Conservation (phyloP, 2,888 invertebrate species). For the Pilophorus perplexus region DNA sequence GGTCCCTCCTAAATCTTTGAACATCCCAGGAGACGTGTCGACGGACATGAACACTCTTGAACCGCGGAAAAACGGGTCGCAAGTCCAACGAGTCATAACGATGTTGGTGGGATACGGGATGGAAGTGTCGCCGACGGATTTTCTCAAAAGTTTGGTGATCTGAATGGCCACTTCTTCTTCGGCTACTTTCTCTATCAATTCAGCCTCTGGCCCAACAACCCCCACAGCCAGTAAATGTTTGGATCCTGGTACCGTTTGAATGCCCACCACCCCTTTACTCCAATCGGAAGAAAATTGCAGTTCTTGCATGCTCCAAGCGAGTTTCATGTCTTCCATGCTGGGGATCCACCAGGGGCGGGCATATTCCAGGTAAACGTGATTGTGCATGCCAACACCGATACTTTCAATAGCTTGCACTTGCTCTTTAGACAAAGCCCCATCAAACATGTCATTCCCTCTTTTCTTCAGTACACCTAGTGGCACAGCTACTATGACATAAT, state of each 20-base stretch:
- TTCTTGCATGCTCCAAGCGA: constrained; percentile 41
- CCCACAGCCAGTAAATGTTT: constrained; percentile 32
- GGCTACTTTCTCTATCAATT: constrained; percentile 32
- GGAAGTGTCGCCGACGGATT: constrained; percentile 36
- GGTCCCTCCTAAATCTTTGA: constrained; percentile 30
- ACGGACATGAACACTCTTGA: constrained; percentile 29
- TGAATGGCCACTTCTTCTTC: constrained; percentile 43
- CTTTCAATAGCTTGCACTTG: constrained; percentile 66
- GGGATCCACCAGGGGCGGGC: constrained; percentile 38
- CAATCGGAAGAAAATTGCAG: constrained; percentile 27
- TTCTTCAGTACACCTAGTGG: constrained; percentile 76
- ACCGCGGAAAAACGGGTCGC: constrained; percentile 38
- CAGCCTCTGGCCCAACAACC: constrained; percentile 37
- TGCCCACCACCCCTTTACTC: constrained; percentile 36
- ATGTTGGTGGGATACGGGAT: constrained; percentile 43
- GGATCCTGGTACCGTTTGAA: constrained; percentile 35
- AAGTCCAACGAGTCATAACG: constrained; percentile 40
- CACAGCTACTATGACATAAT: constrained; percentile 74
- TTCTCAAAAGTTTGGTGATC: constrained; percentile 42
- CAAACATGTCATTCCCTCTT: constrained; percentile 68
- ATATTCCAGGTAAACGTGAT: constrained; percentile 41
- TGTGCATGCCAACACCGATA: constrained; percentile 25
- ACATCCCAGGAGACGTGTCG: constrained; percentile 35
- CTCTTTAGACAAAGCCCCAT: constrained; percentile 65
- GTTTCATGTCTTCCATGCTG: constrained; percentile 22